A percentile compares a stretch with the other conserved stretches of the same genome.
Conservation (phyloP, 2,113 vertebrate genomes). For the Pseudolaguvia tuberculata region DNA sequence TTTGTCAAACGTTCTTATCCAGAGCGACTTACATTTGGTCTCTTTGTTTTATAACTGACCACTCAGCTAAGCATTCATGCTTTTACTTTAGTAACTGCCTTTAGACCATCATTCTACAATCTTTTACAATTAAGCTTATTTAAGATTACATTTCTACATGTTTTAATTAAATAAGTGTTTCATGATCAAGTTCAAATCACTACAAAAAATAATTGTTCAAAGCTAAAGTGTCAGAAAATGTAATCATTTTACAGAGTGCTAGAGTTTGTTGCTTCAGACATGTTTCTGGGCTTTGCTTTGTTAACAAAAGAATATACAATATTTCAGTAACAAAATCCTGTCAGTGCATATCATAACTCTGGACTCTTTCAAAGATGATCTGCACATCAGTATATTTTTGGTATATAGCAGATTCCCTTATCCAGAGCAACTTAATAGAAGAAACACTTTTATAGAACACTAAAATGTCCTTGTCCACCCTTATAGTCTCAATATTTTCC, state of each 20-base stretch:
- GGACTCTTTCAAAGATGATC: not conserved
- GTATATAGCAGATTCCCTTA: too few relatives aligned
- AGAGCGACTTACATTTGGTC: too few relatives aligned
- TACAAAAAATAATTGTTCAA: not conserved
- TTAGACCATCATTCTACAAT: conserved; percentile 37
- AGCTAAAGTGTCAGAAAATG: not conserved
- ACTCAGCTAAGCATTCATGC: conserved; percentile 47
- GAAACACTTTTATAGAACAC: not conserved
- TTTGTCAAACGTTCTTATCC: too few relatives aligned
- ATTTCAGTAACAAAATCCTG: not conserved
- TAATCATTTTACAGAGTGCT: conserved; percentile 5
- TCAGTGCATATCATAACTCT: conserved; percentile 12
- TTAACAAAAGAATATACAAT: conserved; percentile 15
- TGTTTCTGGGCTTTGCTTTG: conserved; percentile 14
- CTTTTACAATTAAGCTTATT: conserved; percentile 32
- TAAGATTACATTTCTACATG: too few relatives aligned
- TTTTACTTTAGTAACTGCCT: conserved; percentile 41
- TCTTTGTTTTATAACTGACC: too few relatives aligned
- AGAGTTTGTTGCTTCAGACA: not conserved
- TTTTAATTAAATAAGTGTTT: not conserved
- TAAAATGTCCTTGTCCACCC: not conserved
- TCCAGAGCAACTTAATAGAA: not conserved
- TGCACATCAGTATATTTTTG: not conserved
- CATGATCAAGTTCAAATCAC: not conserved
- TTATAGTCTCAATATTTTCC: not conserved